Percentiles rank a stretch among this genome's conserved stretches.
Evolutionary conservation across 2,888 invertebrate species (phyloP).

Genomic region (Zaprionus lineosus): DNA sequence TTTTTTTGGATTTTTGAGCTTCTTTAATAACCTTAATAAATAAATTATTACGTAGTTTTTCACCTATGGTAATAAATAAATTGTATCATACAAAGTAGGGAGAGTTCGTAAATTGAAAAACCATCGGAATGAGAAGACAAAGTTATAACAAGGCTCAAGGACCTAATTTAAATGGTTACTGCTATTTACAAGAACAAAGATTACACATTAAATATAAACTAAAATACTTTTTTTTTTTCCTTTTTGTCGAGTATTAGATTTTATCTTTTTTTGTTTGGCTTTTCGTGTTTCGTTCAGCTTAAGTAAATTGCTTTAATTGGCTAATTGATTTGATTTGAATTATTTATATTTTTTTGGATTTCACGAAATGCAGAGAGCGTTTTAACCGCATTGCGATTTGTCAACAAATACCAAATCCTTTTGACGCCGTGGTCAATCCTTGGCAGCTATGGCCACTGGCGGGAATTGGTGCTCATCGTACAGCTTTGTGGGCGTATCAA

Average conservation of each 20-base stretch:
- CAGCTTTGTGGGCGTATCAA: slow-evolving; percentile 81
- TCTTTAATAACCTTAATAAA: slow-evolving; percentile 20
- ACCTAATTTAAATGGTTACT: slow-evolving; percentile 8
- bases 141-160: no score
- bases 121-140: not conserved
- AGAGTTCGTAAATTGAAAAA: slow-evolving; percentile 12
- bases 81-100: slow-evolving; percentile 17
- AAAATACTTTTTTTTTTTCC: slow-evolving; percentile 62
- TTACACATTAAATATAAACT: slow-evolving; percentile 39
- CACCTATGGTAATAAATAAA: slow-evolving; percentile 30
- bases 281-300: slow-evolving; percentile 12
- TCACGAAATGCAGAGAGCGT: slow-evolving; percentile 32
- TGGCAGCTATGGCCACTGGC: slow-evolving; percentile 80
- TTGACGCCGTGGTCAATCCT: slow-evolving; percentile 76
- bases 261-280: slow-evolving; percentile 22
- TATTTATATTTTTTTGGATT: slow-evolving; percentile 25
- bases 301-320: slow-evolving; percentile 39
- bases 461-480: slow-evolving; percentile 83
- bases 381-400: slow-evolving; percentile 39
- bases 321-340: slow-evolving; percentile 22
- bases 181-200: slow-evolving; percentile 38
- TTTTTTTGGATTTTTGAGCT: slow-evolving; percentile 54
- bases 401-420: slow-evolving; percentile 47
- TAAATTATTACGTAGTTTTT: slow-evolving; percentile 5
- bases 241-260: slow-evolving; percentile 58